Conservation (phyloP, 2,797 vertebrate genomes). For the Lepus oiostolus region DNA sequence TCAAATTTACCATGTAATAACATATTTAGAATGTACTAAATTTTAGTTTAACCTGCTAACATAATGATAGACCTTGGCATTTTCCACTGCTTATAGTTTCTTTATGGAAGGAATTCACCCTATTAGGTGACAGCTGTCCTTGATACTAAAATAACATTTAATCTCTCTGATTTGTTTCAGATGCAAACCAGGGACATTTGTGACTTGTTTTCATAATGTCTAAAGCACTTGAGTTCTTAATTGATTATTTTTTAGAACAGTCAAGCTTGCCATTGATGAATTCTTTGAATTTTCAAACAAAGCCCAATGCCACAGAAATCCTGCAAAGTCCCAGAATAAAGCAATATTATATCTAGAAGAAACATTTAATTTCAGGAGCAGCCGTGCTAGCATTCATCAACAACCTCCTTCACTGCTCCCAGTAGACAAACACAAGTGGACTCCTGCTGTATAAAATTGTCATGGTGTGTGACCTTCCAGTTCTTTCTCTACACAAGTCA, state of each 20-base stretch:
- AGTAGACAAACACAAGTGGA: slow-evolving; percentile 40
- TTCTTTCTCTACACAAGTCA: background rate
- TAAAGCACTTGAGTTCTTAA: slow-evolving; percentile 79
- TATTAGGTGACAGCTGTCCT: slow-evolving; percentile 78
- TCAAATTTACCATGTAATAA: slow-evolving; percentile 45
- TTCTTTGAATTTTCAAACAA: slow-evolving; percentile 83
- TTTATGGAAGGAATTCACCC: slow-evolving; percentile 72
- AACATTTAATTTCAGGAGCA: slow-evolving; percentile 72
- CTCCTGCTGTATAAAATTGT: slow-evolving; percentile 51
- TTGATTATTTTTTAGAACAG: slow-evolving; percentile 78
- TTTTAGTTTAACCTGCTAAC: slow-evolving; percentile 69
- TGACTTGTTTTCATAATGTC: slow-evolving; percentile 74
- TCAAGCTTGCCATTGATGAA: slow-evolving; percentile 71
- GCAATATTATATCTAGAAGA: slow-evolving; percentile 65
- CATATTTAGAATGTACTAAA: slow-evolving; percentile 66
- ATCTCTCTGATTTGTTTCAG: slow-evolving; percentile 63
- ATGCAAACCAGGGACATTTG: slow-evolving; percentile 72
- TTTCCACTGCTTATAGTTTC: slow-evolving; percentile 73
- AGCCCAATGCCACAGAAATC: slow-evolving; percentile 79
- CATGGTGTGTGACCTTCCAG: slow-evolving; percentile 44
- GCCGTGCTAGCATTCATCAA: slow-evolving; percentile 58
- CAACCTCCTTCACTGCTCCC: slow-evolving; percentile 56
- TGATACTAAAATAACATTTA: slow-evolving; percentile 72
- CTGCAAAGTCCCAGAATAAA: slow-evolving; percentile 62
- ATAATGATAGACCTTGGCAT: slow-evolving; percentile 78